These are phyloP conservation scores for Caenorhabditis angaria DNA, from an alignment of 2,888 invertebrate species.

Conservation along the genomic window DNA sequence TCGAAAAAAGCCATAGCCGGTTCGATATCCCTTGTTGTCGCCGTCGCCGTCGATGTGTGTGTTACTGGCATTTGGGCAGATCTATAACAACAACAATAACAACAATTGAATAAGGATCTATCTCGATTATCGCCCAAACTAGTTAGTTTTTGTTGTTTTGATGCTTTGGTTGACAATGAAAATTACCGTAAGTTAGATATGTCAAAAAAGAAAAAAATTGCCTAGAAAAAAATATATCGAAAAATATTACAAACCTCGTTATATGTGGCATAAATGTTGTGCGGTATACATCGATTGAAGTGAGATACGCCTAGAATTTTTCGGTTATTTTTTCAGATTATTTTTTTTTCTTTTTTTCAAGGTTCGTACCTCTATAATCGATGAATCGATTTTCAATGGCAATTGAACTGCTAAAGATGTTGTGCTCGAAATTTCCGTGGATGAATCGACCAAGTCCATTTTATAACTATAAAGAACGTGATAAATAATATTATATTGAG, in stretches of 20 bases:
- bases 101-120: too few species aligned
- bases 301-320: neutral
- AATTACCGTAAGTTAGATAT: neutral
- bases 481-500: too few species aligned
- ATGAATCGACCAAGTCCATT: neutral
- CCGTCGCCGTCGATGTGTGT: neutral
- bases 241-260: neutral
- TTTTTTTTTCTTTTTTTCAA: neutral
- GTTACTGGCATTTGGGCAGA: neutral
- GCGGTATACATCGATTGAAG: constrained; percentile 2
- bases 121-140: constrained; percentile 1
- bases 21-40: neutral
- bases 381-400: neutral
- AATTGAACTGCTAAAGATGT: neutral
- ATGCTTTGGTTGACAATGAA: neutral
- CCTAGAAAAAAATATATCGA: neutral
- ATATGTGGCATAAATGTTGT: neutral
- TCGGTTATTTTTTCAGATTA: too few species aligned
- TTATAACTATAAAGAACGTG: too few species aligned
- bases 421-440: neutral
- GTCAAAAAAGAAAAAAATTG: too few species aligned
- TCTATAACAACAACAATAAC: neutral
- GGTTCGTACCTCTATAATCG: neutral
- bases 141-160: neutral
- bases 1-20: neutral